Evolutionary conservation across 2,113 vertebrate species (phyloP), one percentile per base, ranked within the genome.

Genomic region (Mesitornis unicolor): DNA sequence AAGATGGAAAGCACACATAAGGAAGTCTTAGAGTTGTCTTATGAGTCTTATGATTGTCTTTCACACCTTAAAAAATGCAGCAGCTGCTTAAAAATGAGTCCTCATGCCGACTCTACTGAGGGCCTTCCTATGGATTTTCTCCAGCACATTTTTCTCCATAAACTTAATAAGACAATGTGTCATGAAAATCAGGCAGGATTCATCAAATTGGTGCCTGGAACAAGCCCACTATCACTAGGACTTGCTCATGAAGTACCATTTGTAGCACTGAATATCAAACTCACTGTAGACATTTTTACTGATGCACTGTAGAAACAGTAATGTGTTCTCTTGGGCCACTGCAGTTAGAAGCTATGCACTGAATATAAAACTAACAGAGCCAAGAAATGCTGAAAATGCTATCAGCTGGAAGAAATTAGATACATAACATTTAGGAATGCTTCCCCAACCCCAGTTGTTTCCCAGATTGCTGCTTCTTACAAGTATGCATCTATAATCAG

Each of bases 401-500:
- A 77, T 90, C 63, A 76, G 38, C 28, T 80, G 70, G 31, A 86
- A 89, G 67, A 95, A 93, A 96, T 54, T 57, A 63, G n/a, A 47
- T 71, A 85, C 7, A 12, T 94, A 51, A 79, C 8, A 73, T 94
- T 94, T 31, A 51, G 77, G 97, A 97, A 93, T 43, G 42, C 51
- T 90, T 80, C 65, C 91, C 33, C 63, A 60, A n/a, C 38, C 13
- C 9, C 31, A 64, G 5, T 26, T 90, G n/a, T 87, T 95, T 81
- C 89, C 92, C 68, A 94, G 90, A 84, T 93, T 78, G 95, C 96
- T 94, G 92, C 50, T 85, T 81, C 82, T 89, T 76, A 57, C 42
- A 94, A 96, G 95, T 92, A 89, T 29, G 79, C 42, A 84, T 90
- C n/a, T 47, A 75, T 84, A 74, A 85, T 85, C 87, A 70, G 51